Base-by-base conservation (phyloP, 2,888 invertebrate genomes). In the Spicauda simplicius region DNA sequence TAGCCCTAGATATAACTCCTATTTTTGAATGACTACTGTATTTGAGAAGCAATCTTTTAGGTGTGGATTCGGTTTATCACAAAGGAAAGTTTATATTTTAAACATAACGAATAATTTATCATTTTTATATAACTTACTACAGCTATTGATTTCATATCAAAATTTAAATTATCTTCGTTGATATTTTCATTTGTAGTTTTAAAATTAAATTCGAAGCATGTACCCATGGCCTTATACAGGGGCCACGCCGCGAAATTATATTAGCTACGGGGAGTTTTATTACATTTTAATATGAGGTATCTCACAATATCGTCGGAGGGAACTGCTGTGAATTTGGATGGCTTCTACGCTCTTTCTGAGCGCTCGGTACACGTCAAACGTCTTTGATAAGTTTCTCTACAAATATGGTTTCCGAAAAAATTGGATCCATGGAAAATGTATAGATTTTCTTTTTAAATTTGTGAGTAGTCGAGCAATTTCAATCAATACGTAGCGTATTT, bases 261-360 rank as follows among this genome's bases (percentile, higher is more conserved):
- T 85, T 84, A 86, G 85, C 83, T 78, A 81, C 79, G 81, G 78
- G 76, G 81, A 83, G 82, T 87, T 88, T 88, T 88, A 88, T 90
- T 87, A 88, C 84, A 86, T 87, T 89, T 88, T 87, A 88, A 89
- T 88, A 87, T 85, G 82, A 85, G 83, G 83, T 84, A 86, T 88
- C 81, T 78, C 79, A 81, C 81, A 86, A 86, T 84, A 85, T 86
- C 81, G 84, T 75, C 76, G 77, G 71, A 72, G 74, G 77, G 82
- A 82, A 82, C 78, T 83, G 79, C 77, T 76, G 73, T 78, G 83
- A 83, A 81, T 84, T 83, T 79, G 77, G 79, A 82, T 84, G 80
- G 80, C 75, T 80, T 76, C 78, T 74, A 77, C 76, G 78, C 80
- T 80, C 73, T 54, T 48, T 48, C 65, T 65, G 59, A 16, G 7